Percentiles rank a stretch among this genome's conserved stretches.
These are phyloP conservation scores for Pseudomugil tenellus DNA, from an alignment of 2,797 vertebrate species.

Conservation along the genomic window DNA sequence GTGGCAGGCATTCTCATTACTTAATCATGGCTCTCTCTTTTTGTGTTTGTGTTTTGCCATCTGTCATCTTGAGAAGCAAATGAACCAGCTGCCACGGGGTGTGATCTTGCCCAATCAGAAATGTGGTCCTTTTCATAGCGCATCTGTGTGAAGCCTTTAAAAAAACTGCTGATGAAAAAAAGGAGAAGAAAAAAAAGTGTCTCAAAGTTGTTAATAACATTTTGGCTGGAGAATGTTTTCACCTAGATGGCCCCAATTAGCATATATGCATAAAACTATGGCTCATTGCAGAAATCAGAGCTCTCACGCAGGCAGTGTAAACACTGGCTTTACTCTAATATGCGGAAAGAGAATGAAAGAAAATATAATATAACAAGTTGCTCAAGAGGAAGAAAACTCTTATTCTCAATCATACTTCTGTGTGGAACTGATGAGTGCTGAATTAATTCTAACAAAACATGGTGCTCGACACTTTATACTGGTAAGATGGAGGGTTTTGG, in stretches of 20 bases:
- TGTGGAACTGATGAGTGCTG: constrained; percentile 49
- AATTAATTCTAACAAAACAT: constrained; percentile 67
- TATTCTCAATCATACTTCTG: constrained; percentile 47
- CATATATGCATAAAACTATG: constrained; percentile 70
- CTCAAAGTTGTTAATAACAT: constrained; percentile 81
- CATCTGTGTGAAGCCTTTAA: constrained; percentile 81
- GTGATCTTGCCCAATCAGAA: constrained; percentile 85
- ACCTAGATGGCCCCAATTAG: constrained; percentile 70
- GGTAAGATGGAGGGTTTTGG: constrained; percentile 41
- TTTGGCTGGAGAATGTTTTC: constrained; percentile 75
- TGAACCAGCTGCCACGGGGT: constrained; percentile 85
- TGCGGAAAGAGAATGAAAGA: constrained; percentile 46
- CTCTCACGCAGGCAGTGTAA: constrained; percentile 33
- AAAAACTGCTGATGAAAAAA: constrained; percentile 58
- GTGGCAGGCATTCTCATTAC: constrained; percentile 81
- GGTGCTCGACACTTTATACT: constrained; percentile 62
- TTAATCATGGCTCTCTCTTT: constrained; percentile 83
- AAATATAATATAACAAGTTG: constrained; percentile 69
- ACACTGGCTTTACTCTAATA: constrained; percentile 35
- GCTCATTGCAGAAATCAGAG: constrained; percentile 52
- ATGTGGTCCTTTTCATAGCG: constrained; percentile 82
- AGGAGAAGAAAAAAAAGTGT: constrained; percentile 64
- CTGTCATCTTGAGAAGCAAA: constrained; percentile 86
- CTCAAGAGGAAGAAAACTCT: constrained; percentile 36
- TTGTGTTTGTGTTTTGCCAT: constrained; percentile 87